phyloP scores from a whole-genome alignment of 2,888 invertebrate species.

The Drosophila buzzatii region DNA sequence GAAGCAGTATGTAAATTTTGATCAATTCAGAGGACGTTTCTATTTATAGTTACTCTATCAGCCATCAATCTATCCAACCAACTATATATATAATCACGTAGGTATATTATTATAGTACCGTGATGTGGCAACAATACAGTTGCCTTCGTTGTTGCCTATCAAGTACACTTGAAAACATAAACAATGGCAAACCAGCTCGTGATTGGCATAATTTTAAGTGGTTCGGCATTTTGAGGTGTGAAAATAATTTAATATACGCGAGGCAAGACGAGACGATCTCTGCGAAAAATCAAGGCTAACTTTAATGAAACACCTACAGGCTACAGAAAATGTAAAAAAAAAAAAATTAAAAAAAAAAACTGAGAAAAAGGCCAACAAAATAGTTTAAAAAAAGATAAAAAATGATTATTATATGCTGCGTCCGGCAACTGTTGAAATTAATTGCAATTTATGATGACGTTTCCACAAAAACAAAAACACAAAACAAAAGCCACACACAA shows the following conservation, averaged over 20 bases:
- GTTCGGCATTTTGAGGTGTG: constrained; percentile 66
- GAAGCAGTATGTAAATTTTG: constrained; percentile 44
- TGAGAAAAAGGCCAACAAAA: constrained; percentile 9
- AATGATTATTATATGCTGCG: constrained; percentile 54
- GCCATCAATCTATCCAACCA: background rate
- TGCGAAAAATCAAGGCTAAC: constrained; percentile 66
- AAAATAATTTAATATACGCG: constrained; percentile 75
- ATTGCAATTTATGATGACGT: constrained; percentile 82
- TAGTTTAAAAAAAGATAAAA: constrained; percentile 24
- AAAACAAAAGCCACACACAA: constrained; percentile 19
- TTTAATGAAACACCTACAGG: constrained; percentile 82
- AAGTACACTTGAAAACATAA: constrained; percentile 53
- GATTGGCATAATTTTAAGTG: constrained; percentile 79
- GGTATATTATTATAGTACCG: constrained; percentile 47
- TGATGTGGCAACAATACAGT: constrained; percentile 61
- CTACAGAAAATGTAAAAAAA: constrained; percentile 17
- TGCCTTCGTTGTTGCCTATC: constrained; percentile 26
- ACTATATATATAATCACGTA: background rate
- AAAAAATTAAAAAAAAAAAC: background rate
- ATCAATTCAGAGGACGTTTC: constrained; percentile 29
- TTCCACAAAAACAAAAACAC: constrained; percentile 71
- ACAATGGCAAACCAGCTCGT: constrained; percentile 59
- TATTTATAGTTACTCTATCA: constrained; percentile 35
- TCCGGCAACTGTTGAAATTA: constrained; percentile 74
- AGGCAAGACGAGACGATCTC: constrained; percentile 40